Conservation (phyloP, 2,888 invertebrate genomes). For the Reticulitermes lucifugus region DNA sequence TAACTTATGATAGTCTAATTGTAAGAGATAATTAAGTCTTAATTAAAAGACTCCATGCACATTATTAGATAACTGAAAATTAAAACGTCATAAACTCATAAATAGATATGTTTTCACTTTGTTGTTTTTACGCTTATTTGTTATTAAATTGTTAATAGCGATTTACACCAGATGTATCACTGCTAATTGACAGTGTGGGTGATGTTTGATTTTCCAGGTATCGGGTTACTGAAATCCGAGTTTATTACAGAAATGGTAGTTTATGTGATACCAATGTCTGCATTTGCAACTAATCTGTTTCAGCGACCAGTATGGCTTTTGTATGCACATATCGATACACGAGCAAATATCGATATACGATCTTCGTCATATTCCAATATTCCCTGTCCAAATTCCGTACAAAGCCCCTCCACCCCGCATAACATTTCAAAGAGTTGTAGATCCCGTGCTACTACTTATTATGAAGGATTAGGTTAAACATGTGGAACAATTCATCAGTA, state of each 20-base stretch:
- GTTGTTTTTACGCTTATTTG: too few relatives aligned
- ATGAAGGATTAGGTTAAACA: constrained; percentile 16
- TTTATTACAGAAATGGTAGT: neutral
- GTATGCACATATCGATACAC: neutral
- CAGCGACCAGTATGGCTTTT: neutral
- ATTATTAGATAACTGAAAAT: too few relatives aligned
- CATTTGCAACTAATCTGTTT: neutral
- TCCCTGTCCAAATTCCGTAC: neutral
- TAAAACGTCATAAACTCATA: too few relatives aligned
- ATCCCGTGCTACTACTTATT: constrained; percentile 4
- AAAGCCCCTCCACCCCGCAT: neutral
- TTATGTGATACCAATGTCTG: neutral
- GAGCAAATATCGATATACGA: neutral
- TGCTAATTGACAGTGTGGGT: neutral
- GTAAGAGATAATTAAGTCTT: too few relatives aligned
- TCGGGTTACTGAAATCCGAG: neutral
- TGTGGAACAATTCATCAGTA: constrained; percentile 29
- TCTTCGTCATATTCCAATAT: neutral
- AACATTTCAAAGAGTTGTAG: constrained; percentile 24
- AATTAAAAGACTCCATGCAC: too few relatives aligned
- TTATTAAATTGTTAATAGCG: too few relatives aligned
- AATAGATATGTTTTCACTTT: too few relatives aligned
- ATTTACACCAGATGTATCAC: too few relatives aligned
- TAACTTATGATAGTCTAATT: too few relatives aligned
- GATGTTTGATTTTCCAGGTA: neutral